Evolutionary conservation across 1,140 invertebrate species (phyloP).

Genomic region (Aphaenogaster rudis): DNA sequence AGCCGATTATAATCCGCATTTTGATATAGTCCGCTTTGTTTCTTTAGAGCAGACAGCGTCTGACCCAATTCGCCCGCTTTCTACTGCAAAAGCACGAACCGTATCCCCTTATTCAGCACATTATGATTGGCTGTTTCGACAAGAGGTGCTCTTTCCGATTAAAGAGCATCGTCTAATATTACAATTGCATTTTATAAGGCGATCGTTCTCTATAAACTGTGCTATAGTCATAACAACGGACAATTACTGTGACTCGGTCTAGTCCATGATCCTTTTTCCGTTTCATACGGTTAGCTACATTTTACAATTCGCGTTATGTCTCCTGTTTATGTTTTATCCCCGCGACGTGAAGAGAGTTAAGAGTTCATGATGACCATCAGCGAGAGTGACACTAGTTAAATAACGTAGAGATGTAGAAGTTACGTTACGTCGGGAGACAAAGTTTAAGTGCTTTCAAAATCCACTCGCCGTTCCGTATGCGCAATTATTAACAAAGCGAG

Average conservation of each 20-base stretch:
- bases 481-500: conserved; percentile 21
- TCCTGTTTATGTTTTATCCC: conserved; percentile 5
- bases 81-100: conserved; percentile 14
- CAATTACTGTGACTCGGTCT: background rate
- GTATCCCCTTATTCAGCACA: conserved; percentile 28
- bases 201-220: background rate
- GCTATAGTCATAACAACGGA: background rate
- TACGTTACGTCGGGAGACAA: background rate
- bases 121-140: conserved; percentile 42
- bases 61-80: conserved; percentile 34
- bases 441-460: conserved; percentile 50
- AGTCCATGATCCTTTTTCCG: background rate
- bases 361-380: background rate
- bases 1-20: conserved; percentile 42
- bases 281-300: background rate
- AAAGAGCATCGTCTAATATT: conserved; percentile 39
- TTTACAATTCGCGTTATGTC: background rate
- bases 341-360: background rate
- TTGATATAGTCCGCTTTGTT: conserved; percentile 47
- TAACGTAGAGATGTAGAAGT: conserved; percentile 15
- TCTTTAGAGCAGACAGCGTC: conserved; percentile 32
- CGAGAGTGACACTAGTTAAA: conserved; percentile 25
- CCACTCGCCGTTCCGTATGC: background rate
- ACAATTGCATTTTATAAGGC: background rate
- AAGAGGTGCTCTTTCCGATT: conserved; percentile 27